Percentiles rank a stretch among this genome's conserved stretches.
These are phyloP conservation scores for Helleia helle DNA, from an alignment of 2,888 invertebrate species.

Conservation along the genomic window DNA sequence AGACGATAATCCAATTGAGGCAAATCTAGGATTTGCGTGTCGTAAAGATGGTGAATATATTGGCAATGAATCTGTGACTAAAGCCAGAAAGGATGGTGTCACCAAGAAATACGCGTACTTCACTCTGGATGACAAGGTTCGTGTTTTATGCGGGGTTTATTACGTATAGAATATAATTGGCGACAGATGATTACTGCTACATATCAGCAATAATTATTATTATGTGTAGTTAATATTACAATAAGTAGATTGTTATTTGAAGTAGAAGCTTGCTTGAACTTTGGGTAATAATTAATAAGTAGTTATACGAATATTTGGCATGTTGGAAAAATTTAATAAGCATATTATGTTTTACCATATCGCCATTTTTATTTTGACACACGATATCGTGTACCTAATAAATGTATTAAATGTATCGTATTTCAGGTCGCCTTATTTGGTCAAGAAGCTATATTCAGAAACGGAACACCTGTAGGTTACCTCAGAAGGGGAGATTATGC, in stretches of 20 bases:
- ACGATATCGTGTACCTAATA: too few relatives aligned
- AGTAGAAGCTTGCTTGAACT: too few relatives aligned
- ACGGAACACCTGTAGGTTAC: constrained; percentile 84
- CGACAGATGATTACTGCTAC: too few relatives aligned
- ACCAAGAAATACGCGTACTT: constrained; percentile 83
- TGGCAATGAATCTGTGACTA: constrained; percentile 82
- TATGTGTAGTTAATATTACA: too few relatives aligned
- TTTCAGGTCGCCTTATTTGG: constrained; percentile 84
- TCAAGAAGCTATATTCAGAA: constrained; percentile 87
- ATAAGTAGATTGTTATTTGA: too few relatives aligned
- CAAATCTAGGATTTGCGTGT: constrained; percentile 85
- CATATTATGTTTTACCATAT: too few relatives aligned
- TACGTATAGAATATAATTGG: too few relatives aligned
- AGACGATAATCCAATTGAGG: constrained; percentile 91
- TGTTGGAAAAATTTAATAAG: too few relatives aligned
- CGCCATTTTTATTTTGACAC: too few relatives aligned
- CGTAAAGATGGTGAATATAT: constrained; percentile 84
- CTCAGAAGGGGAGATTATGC: constrained; percentile 88
- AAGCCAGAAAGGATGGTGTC: constrained; percentile 77
- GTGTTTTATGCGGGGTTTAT: not conserved
- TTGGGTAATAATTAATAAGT: too few relatives aligned
- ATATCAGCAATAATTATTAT: too few relatives aligned
- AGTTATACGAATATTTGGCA: too few relatives aligned
- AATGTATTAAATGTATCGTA: constrained; percentile 14
- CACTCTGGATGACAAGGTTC: constrained; percentile 77